Base-by-base conservation (phyloP, 1,140 invertebrate species). In the Acromyrmex heyeri region DNA sequence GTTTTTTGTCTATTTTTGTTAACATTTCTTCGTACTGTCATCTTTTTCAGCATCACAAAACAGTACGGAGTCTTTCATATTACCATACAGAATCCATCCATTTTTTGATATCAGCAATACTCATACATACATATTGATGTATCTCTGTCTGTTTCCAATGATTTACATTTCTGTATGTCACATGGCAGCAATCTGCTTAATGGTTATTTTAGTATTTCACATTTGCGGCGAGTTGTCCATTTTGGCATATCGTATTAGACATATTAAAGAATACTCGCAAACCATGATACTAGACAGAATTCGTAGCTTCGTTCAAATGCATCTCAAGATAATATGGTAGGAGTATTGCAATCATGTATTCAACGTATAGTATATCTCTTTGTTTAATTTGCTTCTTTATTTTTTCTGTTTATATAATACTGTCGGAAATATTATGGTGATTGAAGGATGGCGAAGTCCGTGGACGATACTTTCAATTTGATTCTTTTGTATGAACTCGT, bases 401-500 rank as follows among this genome's bases (percentile, higher is more conserved):
- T 75, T 0, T 53, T 21, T 75, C 14, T 50, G 3, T 50, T 8
- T 10, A 6, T 27, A n/a, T 30, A 12, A 50, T 21, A 18, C 10
- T 50, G 12, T 38, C 2, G 57, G 16, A 27, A 44, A 69, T 48
- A 38, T 8, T 50, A 44, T 64, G 7, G 16, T 24, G 18, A 1
- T 30, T 53, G 2, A 53, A 92, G 91, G 91, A 88, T 92, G 89
- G 89, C 88, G 0, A 89, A 87, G 67, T 85, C 79, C 3, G 78
- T 91, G 16, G 88, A 92, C 59, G 38, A 91, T 65, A 82, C 75
- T 21, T 91, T 92, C 53, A 86, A 90, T 61, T 61, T 92, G 2
- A 65, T 91, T 70, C 85, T 92, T 1, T 61, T 92, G 12, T 50
- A 76, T 14, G 90, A 92, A 62, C 85, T 92, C 2, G 44, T 87